phyloP scores from a whole-genome alignment of 2,888 invertebrate genomes.

The Drosophila setosimentum region DNA sequence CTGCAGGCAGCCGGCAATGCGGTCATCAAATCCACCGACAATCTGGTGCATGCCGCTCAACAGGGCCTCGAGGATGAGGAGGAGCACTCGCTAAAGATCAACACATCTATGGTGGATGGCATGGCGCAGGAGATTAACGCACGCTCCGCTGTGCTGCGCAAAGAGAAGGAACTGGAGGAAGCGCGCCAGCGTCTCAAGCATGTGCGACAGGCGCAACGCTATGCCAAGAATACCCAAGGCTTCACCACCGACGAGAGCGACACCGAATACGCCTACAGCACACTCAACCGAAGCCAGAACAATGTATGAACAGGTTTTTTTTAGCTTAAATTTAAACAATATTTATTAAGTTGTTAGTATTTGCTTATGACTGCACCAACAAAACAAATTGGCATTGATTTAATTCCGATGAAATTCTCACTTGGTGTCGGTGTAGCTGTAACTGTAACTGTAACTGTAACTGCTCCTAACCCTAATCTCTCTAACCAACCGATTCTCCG shows the following conservation, averaged over 20 bases:
- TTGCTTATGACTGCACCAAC: slow-evolving; percentile 38
- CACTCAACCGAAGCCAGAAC: slow-evolving; percentile 81
- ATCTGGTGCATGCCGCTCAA: slow-evolving; percentile 97
- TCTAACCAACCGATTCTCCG: slow-evolving; percentile 65
- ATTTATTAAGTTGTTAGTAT: slow-evolving; percentile 12
- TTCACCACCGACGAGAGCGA: slow-evolving; percentile 88
- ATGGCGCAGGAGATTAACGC: slow-evolving; percentile 98
- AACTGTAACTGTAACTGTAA: slow-evolving; percentile 11
- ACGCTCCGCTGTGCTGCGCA: slow-evolving; percentile 95
- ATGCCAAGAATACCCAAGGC: slow-evolving; percentile 88
- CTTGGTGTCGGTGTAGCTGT: slow-evolving; percentile 53
- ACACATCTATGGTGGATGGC: slow-evolving; percentile 97
- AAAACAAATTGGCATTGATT: slow-evolving; percentile 63
- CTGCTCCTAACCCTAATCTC: slow-evolving; percentile 46
- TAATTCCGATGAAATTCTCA: slow-evolving; percentile 49
- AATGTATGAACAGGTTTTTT: slow-evolving; percentile 80
- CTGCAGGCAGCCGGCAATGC: slow-evolving; percentile 97
- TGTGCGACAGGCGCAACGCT: slow-evolving; percentile 97
- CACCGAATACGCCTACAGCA: slow-evolving; percentile 85
- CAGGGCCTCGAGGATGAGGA: slow-evolving; percentile 96
- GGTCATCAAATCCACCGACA: slow-evolving; percentile 98
- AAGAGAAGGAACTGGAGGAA: slow-evolving; percentile 96
- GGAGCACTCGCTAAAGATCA: slow-evolving; percentile 95
- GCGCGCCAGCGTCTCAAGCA: slow-evolving; percentile 95
- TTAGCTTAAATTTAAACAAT: slow-evolving; percentile 1